Evolutionary conservation across 1,140 invertebrate species (phyloP), one percentile per base, ranked within the genome.

Genomic region (Drosophila pruinosa): DNA sequence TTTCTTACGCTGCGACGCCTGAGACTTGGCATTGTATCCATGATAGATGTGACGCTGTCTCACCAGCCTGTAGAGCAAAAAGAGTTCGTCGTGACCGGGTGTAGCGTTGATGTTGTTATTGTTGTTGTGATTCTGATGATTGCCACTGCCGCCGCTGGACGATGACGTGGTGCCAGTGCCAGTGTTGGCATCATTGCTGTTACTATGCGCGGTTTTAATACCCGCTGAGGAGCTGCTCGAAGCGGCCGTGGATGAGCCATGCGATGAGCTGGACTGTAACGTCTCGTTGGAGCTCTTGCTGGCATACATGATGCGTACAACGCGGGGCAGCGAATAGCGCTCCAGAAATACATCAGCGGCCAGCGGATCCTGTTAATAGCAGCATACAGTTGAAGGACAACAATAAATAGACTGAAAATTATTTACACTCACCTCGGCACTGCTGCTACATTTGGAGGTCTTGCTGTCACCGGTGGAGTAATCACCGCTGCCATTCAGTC

Each of bases 261-360:
- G 79, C 28, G 90, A 91, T 4, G 90, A 91, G 43, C 88, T 90
- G 10, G 90, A 91, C 56, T 91, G 90, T 3, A 91, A 39, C 10
- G 90, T 91, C 59, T 91, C 90, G 47, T 91, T 83, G 28, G 73
- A 89, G 47, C 47, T 89, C 59, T 89, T 89, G 36, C 63, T 78
- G 12, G 64, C 71, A 15, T 77, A 80, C 52, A 79, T 69, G 31
- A 94, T 91, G 63, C 91, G 92, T 34, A 92, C 93, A 4, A 94
- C 92, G 61, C 93, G 91, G 2, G 93, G 93, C 70, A 93, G 70
- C 7, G 93, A 92, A 70, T 93, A 93, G 78, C 92, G 92, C 80
- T 93, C 93, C 36, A 93, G 91, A 74, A 94, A 94, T 26, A 90
- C 52, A 67, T 91, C 90, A 14, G 89, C 90, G 3, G 90, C 77